Evolutionary conservation across 2,113 vertebrate species (phyloP).

Genomic region (Pleuronectes platessa): DNA sequence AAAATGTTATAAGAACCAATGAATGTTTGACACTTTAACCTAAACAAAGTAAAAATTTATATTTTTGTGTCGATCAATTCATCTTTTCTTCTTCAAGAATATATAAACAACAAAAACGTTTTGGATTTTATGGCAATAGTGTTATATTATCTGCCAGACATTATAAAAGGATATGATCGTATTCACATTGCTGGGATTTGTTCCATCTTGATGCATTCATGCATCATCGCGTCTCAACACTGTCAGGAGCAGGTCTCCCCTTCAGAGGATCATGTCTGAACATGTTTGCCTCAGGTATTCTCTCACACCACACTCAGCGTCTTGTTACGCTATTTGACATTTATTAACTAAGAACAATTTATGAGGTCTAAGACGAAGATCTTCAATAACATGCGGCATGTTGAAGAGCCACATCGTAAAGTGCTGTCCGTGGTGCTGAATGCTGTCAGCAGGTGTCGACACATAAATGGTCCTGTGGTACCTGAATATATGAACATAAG

Average conservation of each 20-base stretch:
- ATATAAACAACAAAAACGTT: background rate
- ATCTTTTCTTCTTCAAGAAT: background rate
- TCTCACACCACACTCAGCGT: background rate
- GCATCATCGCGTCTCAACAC: too few species aligned
- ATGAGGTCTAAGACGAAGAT: background rate
- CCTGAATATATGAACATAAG: background rate
- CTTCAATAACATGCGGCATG: constrained; percentile 14
- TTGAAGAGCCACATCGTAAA: constrained; percentile 26
- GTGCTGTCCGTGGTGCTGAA: constrained; percentile 80
- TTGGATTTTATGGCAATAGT: background rate
- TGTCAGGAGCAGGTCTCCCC: background rate
- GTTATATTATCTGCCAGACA: background rate
- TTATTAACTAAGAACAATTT: background rate
- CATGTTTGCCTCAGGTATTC: constrained; percentile 4
- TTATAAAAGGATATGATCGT: too few species aligned
- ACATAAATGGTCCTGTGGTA: background rate
- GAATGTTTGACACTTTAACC: too few species aligned
- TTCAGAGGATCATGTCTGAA: background rate
- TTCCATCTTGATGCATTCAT: too few species aligned
- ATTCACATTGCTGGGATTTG: too few species aligned
- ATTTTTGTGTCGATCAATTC: too few species aligned
- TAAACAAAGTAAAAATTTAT: too few species aligned
- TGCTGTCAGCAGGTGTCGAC: constrained; percentile 36
- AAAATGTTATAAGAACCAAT: background rate
- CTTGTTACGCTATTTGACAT: background rate